phyloP scores from a whole-genome alignment of 1,140 invertebrate genomes.

The Oedothorax gibbosus region DNA sequence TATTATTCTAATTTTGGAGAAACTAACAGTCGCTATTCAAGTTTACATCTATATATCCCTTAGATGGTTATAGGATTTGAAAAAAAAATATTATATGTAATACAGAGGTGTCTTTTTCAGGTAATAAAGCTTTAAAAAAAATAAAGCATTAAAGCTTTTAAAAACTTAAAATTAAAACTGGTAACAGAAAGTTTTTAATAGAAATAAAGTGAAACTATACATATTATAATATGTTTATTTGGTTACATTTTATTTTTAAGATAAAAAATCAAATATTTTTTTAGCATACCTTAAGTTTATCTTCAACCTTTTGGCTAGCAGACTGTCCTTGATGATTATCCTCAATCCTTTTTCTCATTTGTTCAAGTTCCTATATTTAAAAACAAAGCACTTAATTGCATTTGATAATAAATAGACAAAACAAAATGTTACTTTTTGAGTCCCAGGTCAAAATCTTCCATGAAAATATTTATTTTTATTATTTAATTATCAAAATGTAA shows the following conservation, averaged over 20 bases:
- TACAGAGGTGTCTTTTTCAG: too few species aligned
- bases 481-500: neutral
- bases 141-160: too few species aligned
- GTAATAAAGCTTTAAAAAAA: too few species aligned
- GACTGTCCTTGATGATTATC: slow-evolving; percentile 58
- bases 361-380: slow-evolving; percentile 57
- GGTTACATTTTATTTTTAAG: neutral
- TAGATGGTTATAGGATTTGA: too few species aligned
- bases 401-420: neutral
- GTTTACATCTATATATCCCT: too few species aligned
- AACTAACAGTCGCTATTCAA: too few species aligned
- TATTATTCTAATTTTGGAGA: too few species aligned
- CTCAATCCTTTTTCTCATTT: slow-evolving; percentile 61
- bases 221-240: too few species aligned
- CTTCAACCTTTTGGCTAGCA: slow-evolving; percentile 63
- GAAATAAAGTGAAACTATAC: too few species aligned
- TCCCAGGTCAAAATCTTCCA: neutral
- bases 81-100: too few species aligned
- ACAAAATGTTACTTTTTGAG: neutral
- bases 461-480: neutral
- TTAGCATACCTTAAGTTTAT: slow-evolving; percentile 62
- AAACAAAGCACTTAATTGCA: neutral
- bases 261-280: neutral
- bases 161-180: too few species aligned
- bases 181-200: too few species aligned